Evolutionary conservation across 2,113 vertebrate species (phyloP).

Genomic region (Corythaeola cristata): DNA sequence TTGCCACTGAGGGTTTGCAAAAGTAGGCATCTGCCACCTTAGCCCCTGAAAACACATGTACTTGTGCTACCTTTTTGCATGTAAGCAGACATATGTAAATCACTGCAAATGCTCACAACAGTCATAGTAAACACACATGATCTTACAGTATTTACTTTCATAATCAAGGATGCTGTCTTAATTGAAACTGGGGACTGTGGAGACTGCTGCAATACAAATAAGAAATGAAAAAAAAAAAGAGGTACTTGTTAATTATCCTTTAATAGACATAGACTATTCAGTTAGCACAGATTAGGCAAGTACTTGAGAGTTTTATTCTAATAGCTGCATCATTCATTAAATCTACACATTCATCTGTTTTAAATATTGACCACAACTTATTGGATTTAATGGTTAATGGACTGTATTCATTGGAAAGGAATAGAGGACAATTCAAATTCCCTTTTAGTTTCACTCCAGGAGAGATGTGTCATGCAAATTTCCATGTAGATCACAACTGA

Average conservation of each 20-base stretch:
- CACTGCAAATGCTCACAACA: not conserved
- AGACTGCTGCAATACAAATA: not conserved
- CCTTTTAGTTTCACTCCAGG: constrained; percentile 44
- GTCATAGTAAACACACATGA: not conserved
- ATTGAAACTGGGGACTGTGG: not conserved
- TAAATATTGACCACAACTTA: constrained; percentile 35
- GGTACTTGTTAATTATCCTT: not conserved
- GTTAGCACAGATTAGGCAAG: not conserved
- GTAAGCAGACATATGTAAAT: not conserved
- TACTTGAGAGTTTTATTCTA: not conserved
- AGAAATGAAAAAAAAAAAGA: not conserved
- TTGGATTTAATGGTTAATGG: not conserved
- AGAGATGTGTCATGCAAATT: constrained; percentile 39
- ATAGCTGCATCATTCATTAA: constrained; percentile 10
- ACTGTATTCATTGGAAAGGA: not conserved
- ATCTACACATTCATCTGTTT: not conserved
- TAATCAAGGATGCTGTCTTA: not conserved
- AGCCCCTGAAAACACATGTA: not conserved
- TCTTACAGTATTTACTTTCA: not conserved
- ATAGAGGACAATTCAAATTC: not conserved
- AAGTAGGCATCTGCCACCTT: not conserved
- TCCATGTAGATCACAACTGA: not conserved
- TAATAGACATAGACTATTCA: not conserved
- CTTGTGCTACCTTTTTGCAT: not conserved
- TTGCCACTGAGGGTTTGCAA: not conserved